Evolutionary conservation across 1,140 invertebrate genomes (phyloP).

Genomic region (Hetaerina americana): DNA sequence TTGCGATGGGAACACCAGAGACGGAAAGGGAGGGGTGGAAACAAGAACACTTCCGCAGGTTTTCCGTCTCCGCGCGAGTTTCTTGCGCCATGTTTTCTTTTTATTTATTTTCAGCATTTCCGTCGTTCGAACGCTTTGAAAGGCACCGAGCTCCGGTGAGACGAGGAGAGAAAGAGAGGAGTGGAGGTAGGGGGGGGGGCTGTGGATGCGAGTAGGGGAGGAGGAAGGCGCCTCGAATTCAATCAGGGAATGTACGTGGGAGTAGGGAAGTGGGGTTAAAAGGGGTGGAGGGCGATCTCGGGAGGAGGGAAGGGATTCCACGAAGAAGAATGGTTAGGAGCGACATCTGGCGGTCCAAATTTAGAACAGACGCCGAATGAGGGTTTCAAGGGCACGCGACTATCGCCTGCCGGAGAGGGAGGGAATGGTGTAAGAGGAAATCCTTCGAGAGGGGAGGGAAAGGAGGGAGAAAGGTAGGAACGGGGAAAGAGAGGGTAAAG

Average conservation of each 20-base stretch:
- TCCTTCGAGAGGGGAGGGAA: too few species aligned
- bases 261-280: background rate
- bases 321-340: background rate
- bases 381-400: background rate
- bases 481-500: too few species aligned
- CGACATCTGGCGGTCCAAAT: background rate
- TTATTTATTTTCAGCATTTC: too few species aligned
- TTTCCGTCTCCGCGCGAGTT: background rate
- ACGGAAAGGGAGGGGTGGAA: background rate
- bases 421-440: background rate
- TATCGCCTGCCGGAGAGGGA: background rate
- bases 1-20: background rate
- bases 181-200: too few species aligned
- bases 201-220: too few species aligned
- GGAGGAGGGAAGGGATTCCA: background rate
- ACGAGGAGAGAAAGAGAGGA: too few species aligned
- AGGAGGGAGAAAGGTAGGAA: too few species aligned
- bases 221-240: background rate
- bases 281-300: background rate
- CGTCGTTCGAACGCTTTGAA: too few species aligned
- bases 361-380: background rate
- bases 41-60: background rate
- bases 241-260: background rate
- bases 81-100: background rate
- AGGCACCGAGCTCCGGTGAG: too few species aligned